Conservation (phyloP, 2,113 vertebrate genomes). For the Apteryx mantelli region DNA sequence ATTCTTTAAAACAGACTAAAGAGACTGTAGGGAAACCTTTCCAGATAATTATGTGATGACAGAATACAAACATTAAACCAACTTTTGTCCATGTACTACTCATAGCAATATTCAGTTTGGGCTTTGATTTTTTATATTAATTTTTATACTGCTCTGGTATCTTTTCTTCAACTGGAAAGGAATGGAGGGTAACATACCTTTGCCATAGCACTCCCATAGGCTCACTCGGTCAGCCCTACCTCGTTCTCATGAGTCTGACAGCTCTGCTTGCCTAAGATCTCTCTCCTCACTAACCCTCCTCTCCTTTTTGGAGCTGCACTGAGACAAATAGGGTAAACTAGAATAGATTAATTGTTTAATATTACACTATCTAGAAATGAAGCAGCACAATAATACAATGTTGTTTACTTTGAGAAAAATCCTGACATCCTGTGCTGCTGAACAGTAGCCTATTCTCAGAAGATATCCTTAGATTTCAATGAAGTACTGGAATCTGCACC, state of each 20-base stretch:
- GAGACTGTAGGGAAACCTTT: neutral
- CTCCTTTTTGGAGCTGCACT: neutral
- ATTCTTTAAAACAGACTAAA: neutral
- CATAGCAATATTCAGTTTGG: neutral
- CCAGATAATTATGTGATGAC: neutral
- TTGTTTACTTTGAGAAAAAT: neutral
- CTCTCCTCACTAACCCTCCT: neutral
- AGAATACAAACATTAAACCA: neutral
- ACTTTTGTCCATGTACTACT: neutral
- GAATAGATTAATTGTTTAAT: neutral
- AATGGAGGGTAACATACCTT: no score
- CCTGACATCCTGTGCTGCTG: no score
- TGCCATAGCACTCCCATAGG: neutral
- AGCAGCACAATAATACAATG: neutral
- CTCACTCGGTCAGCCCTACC: neutral
- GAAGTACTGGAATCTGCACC: neutral
- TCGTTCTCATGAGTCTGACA: neutral
- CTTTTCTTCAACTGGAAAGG: neutral
- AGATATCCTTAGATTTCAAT: neutral
- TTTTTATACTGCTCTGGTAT: neutral
- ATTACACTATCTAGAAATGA: neutral
- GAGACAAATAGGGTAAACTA: neutral
- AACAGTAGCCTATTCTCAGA: neutral
- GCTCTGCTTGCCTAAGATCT: neutral
- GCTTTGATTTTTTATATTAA: neutral